Conservation (phyloP, 2,113 vertebrate species). For the Etheostoma cragini region DNA sequence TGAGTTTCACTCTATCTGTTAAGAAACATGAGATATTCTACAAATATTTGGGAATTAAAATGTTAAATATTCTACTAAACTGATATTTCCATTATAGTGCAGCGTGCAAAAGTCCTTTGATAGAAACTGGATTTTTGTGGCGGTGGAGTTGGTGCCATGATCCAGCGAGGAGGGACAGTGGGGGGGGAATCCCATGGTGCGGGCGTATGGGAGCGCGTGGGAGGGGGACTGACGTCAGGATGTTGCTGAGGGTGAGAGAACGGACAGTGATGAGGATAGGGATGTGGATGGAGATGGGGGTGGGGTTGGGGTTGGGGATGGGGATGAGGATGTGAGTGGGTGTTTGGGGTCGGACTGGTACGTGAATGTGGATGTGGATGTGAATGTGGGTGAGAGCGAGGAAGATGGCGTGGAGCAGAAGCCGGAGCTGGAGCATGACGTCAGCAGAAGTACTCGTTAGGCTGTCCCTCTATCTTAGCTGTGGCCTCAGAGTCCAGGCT, state of each 20-base stretch:
- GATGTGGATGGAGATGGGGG: conserved; percentile 38
- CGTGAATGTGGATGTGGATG: background rate
- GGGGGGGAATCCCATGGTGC: conserved; percentile 72
- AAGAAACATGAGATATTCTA: conserved; percentile 10
- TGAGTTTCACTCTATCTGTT: conserved; percentile 8
- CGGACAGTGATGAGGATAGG: conserved; percentile 47
- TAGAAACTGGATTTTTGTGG: conserved; percentile 77
- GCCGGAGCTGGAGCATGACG: conserved; percentile 81
- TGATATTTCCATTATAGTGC: conserved; percentile 84
- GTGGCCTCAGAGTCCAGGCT: conserved; percentile 92
- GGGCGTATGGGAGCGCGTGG: conserved; percentile 45
- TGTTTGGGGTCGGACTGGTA: conserved; percentile 1
- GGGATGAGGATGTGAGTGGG: conserved; percentile 9
- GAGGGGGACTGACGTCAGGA: conserved; percentile 60
- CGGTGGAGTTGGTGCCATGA: conserved; percentile 74
- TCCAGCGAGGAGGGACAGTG: conserved; percentile 77
- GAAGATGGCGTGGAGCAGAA: conserved; percentile 69
- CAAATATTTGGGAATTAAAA: conserved; percentile 27
- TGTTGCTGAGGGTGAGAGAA: conserved; percentile 44
- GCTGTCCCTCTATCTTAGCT: conserved; percentile 86
- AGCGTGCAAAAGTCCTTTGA: conserved; percentile 80
- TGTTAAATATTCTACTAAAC: conserved; percentile 67
- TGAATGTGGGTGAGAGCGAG: conserved; percentile 55
- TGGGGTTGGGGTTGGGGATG: conserved; percentile 7
- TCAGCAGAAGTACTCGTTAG: conserved; percentile 96